Evolutionary conservation across 2,888 invertebrate species (phyloP), one percentile per base, ranked within the genome.

Genomic region (Frankliniella fusca): DNA sequence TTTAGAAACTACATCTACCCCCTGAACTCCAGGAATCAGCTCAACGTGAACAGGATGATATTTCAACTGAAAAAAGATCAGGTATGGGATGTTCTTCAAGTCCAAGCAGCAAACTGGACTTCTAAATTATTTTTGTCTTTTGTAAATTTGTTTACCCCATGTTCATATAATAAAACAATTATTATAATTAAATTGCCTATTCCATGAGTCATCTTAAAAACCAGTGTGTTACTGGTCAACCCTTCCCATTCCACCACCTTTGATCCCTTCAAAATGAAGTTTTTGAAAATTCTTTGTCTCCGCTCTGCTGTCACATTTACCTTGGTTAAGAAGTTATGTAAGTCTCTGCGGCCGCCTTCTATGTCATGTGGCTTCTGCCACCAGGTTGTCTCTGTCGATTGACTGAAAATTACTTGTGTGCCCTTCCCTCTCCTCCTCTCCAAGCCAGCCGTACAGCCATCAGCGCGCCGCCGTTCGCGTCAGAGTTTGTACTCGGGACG

Each of bases 1-100:
- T 84, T 85, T 83, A 87, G 87, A 87, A 86, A 84, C 85, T 87
- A 65, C 87, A 88, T 83, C 83, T 88, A 48, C 88, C 88, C 9
- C 88, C 89, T 90, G 94, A 93, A 88, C 89, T 94, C 27, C 90
- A 91, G 87, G 93, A 93, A 82, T 89, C 91, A 15, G 89, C 90
- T 84, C 91, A 92, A 86, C 88, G 92, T 23, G 92, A 92, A 86
- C 92, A 92, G 87, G 91, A 92, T 84, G 92, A 92, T 61, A 89
- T 89, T 48, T 88, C 89, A 5, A 87, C 89, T 0, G 70, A 27
- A 27, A 76, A 27, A 12, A 76, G 27, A 76, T 27, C 70, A 20
- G 61, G 61, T 23, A 1, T 76, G 12, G 27, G 70, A 10, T 76
- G 70, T 27, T 7, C 70, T 23, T 76, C 70, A 27, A 76, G 12